Conservation (phyloP, 2,888 invertebrate genomes). For the Hypena proboscidalis region DNA sequence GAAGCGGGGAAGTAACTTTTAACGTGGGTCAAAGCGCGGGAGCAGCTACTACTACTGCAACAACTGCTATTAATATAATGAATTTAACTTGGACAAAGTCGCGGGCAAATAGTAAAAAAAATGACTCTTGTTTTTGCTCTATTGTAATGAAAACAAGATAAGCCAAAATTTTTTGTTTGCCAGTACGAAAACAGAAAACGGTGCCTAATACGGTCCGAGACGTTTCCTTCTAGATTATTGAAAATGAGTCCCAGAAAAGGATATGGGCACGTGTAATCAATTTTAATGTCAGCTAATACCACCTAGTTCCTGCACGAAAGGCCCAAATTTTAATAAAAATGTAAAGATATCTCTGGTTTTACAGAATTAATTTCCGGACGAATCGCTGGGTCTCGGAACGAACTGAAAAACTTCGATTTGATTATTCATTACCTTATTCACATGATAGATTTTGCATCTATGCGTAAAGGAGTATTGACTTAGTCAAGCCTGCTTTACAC, state of each 20-base stretch:
- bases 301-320: constrained; percentile 29
- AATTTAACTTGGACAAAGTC: too few relatives aligned
- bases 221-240: constrained; percentile 35
- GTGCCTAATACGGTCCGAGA: constrained; percentile 27
- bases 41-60: too few relatives aligned
- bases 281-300: constrained; percentile 37
- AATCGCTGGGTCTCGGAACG: constrained; percentile 16
- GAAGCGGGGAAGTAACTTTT: too few relatives aligned
- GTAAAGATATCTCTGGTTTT: constrained; percentile 25
- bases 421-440: constrained; percentile 25
- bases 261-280: constrained; percentile 39
- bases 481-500: not conserved
- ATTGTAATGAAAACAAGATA: constrained; percentile 4
- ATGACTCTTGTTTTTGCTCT: too few relatives aligned
- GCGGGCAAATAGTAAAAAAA: too few relatives aligned
- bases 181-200: constrained; percentile 28
- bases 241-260: constrained; percentile 40
- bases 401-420: constrained; percentile 23
- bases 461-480: too few relatives aligned
- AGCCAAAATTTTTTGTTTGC: constrained; percentile 14
- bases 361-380: constrained; percentile 20
- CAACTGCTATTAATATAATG: too few relatives aligned
- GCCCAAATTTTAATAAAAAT: constrained; percentile 33
- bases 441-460: constrained; percentile 15
- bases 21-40: too few relatives aligned